Percentiles rank a stretch among this genome's conserved stretches.
phyloP scores from a whole-genome alignment of 2,888 invertebrate genomes.

The Plebejus argus region DNA sequence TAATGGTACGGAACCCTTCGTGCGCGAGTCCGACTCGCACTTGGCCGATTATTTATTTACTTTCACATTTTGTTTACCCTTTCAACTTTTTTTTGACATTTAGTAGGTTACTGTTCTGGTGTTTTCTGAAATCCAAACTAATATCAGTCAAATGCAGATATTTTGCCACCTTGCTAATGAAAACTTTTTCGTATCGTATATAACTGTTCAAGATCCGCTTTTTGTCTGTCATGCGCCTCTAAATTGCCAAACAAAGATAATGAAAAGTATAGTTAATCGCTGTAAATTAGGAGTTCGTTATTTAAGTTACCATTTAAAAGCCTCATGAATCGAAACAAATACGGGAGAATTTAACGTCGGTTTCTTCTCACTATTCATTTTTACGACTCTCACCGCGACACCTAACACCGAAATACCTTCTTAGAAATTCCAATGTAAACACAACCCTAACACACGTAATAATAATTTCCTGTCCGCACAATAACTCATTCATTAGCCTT shows the following conservation, averaged over 20 bases:
- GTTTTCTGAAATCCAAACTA: not conserved
- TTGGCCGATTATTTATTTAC: too few species aligned
- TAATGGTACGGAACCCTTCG: too few species aligned
- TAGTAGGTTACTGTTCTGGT: not conserved
- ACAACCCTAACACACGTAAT: conserved; percentile 58
- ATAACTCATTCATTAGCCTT: conserved; percentile 79
- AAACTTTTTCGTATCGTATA: too few species aligned
- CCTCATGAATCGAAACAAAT: not conserved
- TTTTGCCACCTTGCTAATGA: too few species aligned
- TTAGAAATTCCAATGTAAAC: conserved; percentile 29
- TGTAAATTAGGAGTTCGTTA: too few species aligned
- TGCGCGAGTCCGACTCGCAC: too few species aligned
- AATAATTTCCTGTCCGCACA: conserved; percentile 77
- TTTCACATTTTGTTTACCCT: not conserved
- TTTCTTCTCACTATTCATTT: not conserved
- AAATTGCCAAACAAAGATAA: too few species aligned
- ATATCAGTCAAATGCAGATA: too few species aligned
- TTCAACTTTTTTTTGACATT: not conserved
- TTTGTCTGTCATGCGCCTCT: too few species aligned
- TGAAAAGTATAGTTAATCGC: too few species aligned
- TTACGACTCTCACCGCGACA: conserved; percentile 12
- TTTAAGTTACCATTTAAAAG: not conserved
- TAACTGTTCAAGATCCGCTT: too few species aligned
- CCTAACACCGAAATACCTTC: conserved; percentile 10
- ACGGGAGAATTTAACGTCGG: not conserved